Base-by-base conservation (phyloP, 2,888 invertebrate genomes). In the Silvanus unidentatus region DNA sequence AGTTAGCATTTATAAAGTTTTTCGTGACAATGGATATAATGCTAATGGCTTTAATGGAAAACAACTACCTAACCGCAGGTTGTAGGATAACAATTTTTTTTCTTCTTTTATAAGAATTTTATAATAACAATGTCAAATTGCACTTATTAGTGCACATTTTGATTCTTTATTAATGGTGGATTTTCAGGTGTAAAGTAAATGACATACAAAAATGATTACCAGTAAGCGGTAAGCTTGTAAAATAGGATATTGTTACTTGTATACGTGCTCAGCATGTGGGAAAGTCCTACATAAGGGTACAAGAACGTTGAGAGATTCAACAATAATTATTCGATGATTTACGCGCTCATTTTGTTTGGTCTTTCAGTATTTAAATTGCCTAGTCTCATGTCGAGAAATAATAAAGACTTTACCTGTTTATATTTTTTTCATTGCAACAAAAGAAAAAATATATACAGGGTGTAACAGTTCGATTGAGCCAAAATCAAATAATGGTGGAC, bases 311-410 rank as follows among this genome's bases (percentile, higher is more conserved):
- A 49, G 49, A 47, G 39, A 45, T 46, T 47, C 49, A 44, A 49
- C 44, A 47, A 49, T 49, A 49, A 49, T 49, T 49, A 49, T 49
- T 41, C 44, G 40, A 46, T 49, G 49, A 49, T 49, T 49, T 49
- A 49, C 49, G 49, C 43, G 43, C 42, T 42, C 45, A 43, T 45
- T 49, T 43, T 41, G 40, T 43, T 40, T 16, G 28, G 44, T 46
- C 49, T 45, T 44, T 43, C 41, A 37, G 46, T 49, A 49, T 49
- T 49, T 44, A 49, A 49, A 49, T 49, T 49, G 39, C 49, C 40
- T 37, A 49, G 46, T 16, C 43, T 27, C 42, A 46, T 40, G 46
- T 36, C 39, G 39, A 29, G 44, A 35, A 44, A 40, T 40, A 43
- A 43, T 42, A 42, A 35, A 42, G 35, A 16, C 15, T 42, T 42